Base-by-base conservation (phyloP, 1,140 invertebrate genomes). In the Eufriesea mexicana region DNA sequence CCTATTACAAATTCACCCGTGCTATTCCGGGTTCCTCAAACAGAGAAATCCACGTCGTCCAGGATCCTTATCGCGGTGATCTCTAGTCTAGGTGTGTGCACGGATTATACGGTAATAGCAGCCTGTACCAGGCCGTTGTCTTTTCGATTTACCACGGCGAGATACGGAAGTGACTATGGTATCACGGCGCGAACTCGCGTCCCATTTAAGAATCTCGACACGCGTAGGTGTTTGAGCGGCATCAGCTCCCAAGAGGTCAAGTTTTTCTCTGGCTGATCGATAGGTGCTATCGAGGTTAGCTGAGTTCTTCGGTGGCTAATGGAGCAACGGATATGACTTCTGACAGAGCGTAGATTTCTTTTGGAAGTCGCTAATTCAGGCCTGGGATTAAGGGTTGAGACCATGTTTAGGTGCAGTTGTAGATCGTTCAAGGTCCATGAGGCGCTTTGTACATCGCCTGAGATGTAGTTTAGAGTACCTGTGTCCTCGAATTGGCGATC, bases 81-180 rank as follows among this genome's bases (percentile, higher is more conserved):
- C 78, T 74, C 70, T 59, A 74, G 47, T 20, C 42, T 35, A 76
- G 54, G 80, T 54, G 80, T 83, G 72, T 68, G 62, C 62, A 62
- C 66, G 64, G 55, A 51, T 77, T 70, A 51, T 70, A 77, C 64
- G 80, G 76, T 84, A 86, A 87, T 74, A 67, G 78, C 68, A 42
- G 14, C 28, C 28, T 35, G 35, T 59, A 61, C 25, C 18, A 72
- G 28, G 61, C 66, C 62, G 83, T 88, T 83, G 79, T 83, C 83
- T 85, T 83, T 68, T 64, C 79, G 75, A 85, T 84, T 82, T 74
- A 75, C 18, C 83, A 70, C 54, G 57, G 61, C 18, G 49, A 59
- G 72, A 89, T 85, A 86, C 84, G 77, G 86, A 88, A 85, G 84
- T 67, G 72, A 25, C 55, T 67, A 45, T 57, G 35, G 72, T 66